Evolutionary conservation across 2,888 invertebrate genomes (phyloP).

Genomic region (Brenthis daphne): DNA sequence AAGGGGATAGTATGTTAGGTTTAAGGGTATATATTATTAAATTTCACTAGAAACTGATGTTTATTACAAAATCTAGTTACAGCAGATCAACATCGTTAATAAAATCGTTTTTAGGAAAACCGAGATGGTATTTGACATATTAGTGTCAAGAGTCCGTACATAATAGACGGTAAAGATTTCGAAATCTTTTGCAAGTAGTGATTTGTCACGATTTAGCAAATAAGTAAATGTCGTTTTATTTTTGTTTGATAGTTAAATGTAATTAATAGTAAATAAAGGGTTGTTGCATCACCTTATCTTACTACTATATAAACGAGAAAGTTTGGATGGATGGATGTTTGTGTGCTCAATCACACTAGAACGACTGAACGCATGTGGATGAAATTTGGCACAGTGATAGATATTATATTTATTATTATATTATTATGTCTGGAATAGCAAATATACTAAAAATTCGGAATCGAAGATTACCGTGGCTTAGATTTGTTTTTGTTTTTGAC

Average conservation of each 20-base stretch:
- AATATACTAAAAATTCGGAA: too few species aligned
- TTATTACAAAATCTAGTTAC: slow-evolving; percentile 12
- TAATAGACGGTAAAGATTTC: slow-evolving; percentile 36
- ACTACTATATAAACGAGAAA: slow-evolving; percentile 12
- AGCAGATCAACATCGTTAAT: slow-evolving; percentile 23
- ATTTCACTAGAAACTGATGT: too few species aligned
- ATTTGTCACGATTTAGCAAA: slow-evolving; percentile 42
- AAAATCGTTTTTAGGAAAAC: slow-evolving; percentile 36
- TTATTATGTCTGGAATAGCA: too few species aligned
- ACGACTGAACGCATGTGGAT: too few species aligned
- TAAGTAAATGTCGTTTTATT: slow-evolving; percentile 38
- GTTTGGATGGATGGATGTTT: too few species aligned
- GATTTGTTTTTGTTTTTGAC: too few species aligned
- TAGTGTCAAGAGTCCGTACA: slow-evolving; percentile 44
- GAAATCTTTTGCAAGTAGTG: slow-evolving; percentile 34
- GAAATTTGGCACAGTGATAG: too few species aligned
- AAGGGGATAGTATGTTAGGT: too few species aligned
- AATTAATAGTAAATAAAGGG: slow-evolving; percentile 27
- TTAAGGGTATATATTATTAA: too few species aligned
- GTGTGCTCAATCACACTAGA: too few species aligned
- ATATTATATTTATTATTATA: too few species aligned
- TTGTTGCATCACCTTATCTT: slow-evolving; percentile 5
- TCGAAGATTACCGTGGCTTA: too few species aligned
- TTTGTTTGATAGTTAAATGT: slow-evolving; percentile 36
- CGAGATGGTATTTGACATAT: slow-evolving; percentile 38